Conservation (phyloP, 2,113 vertebrate species). For the Clarias batrachus region DNA sequence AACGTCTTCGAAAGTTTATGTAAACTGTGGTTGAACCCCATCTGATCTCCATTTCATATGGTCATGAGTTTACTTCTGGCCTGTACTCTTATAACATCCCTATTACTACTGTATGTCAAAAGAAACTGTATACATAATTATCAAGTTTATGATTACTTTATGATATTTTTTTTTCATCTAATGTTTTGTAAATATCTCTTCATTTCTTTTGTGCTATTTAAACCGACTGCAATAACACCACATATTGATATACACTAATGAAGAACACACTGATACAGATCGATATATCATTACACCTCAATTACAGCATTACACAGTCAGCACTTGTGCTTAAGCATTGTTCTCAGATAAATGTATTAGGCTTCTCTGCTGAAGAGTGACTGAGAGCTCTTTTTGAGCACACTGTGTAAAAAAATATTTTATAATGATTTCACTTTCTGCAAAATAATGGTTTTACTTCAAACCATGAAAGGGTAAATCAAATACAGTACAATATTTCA, state of each 20-base stretch:
- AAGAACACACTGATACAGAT: not conserved
- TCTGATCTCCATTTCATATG: not conserved
- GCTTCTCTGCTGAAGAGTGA: slow-evolving; percentile 26
- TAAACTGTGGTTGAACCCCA: too few species aligned
- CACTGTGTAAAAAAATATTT: slow-evolving; percentile 34
- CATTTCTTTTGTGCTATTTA: not conserved
- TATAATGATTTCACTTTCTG: slow-evolving; percentile 37
- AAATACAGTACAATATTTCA: slow-evolving; percentile 10
- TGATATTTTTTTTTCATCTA: not conserved
- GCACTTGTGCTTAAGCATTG: slow-evolving; percentile 41
- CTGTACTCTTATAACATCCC: not conserved
- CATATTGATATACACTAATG: not conserved
- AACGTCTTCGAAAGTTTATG: too few species aligned
- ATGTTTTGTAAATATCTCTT: not conserved
- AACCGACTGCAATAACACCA: slow-evolving; percentile 5
- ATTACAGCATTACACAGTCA: slow-evolving; percentile 33
- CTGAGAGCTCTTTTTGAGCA: slow-evolving; percentile 22
- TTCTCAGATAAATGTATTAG: slow-evolving; percentile 46
- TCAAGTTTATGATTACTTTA: not conserved
- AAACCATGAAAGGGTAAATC: not conserved
- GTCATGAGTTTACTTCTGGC: not conserved
- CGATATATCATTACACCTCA: not conserved
- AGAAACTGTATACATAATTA: slow-evolving; percentile 5
- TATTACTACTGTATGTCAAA: not conserved
- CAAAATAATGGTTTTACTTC: not conserved